A percentile compares a stretch with the other conserved stretches of the same genome.
Evolutionary conservation across 1,140 invertebrate species (phyloP).

Genomic region (Cotesia glomerata): DNA sequence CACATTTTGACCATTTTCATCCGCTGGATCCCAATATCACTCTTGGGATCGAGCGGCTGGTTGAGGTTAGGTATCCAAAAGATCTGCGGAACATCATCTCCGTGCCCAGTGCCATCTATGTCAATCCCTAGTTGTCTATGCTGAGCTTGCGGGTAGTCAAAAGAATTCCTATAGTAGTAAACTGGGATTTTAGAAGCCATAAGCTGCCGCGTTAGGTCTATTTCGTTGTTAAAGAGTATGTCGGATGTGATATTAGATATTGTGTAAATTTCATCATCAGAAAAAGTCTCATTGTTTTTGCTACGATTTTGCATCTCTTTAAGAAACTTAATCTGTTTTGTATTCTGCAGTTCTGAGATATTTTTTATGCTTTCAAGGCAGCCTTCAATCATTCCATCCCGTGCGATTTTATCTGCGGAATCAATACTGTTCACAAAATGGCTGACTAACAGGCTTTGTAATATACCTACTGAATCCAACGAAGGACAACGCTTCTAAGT

Average conservation of each 20-base stretch:
- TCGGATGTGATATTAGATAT: not conserved
- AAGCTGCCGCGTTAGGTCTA: slow-evolving; percentile 66
- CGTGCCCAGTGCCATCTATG: not conserved
- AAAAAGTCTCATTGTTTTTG: no score
- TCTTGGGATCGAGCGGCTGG: not conserved
- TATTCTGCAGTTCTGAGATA: no score
- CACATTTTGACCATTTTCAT: not conserved
- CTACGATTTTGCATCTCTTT: no score
- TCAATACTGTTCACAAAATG: no score
- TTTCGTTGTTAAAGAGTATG: slow-evolving; percentile 46
- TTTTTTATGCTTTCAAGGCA: no score
- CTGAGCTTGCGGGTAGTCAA: not conserved
- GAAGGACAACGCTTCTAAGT: no score
- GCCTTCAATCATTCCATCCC: no score
- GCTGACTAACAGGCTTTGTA: no score
- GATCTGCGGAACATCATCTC: not conserved
- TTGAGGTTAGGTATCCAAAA: not conserved
- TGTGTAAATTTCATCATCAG: no score
- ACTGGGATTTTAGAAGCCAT: slow-evolving; percentile 40
- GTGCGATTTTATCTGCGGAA: no score
- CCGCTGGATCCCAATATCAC: not conserved
- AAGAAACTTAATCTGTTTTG: no score
- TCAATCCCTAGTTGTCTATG: not conserved
- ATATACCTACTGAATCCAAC: no score
- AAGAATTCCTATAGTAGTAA: not conserved